Evolutionary conservation across 2,797 vertebrate genomes (phyloP).

Genomic region (Leucoraja ocellata): DNA sequence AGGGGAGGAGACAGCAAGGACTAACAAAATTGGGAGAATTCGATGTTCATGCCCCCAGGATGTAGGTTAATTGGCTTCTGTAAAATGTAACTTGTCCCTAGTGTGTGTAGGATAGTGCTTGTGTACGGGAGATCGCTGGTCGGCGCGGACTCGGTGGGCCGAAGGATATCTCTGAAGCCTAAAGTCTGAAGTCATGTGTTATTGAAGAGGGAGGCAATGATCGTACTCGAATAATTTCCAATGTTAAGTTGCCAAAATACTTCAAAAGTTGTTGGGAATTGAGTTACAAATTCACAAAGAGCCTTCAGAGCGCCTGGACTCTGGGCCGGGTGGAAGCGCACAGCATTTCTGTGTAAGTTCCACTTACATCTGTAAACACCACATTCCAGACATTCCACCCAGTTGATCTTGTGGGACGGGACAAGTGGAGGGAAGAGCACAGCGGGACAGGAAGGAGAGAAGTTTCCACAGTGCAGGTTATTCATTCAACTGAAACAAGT

Average conservation of each 20-base stretch:
- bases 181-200: not conserved
- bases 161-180: too few relatives aligned
- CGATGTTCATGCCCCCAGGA: too few relatives aligned
- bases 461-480: not conserved
- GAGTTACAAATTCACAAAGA: not conserved
- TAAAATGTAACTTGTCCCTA: too few relatives aligned
- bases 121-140: too few relatives aligned
- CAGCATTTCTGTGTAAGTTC: not conserved
- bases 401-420: not conserved
- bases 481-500: not conserved
- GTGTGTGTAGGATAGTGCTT: too few relatives aligned
- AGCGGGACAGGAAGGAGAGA: not conserved
- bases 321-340: not conserved
- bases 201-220: not conserved
- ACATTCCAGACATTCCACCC: constrained; percentile 9
- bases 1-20: too few relatives aligned
- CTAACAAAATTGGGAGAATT: too few relatives aligned
- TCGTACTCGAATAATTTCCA: not conserved
- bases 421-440: not conserved
- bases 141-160: too few relatives aligned
- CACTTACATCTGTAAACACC: not conserved
- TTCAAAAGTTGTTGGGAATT: not conserved
- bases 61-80: too few relatives aligned
- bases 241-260: not conserved
- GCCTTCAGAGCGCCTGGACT: not conserved